phyloP scores from a whole-genome alignment of 2,113 vertebrate genomes.

The Donacobius atricapilla region DNA sequence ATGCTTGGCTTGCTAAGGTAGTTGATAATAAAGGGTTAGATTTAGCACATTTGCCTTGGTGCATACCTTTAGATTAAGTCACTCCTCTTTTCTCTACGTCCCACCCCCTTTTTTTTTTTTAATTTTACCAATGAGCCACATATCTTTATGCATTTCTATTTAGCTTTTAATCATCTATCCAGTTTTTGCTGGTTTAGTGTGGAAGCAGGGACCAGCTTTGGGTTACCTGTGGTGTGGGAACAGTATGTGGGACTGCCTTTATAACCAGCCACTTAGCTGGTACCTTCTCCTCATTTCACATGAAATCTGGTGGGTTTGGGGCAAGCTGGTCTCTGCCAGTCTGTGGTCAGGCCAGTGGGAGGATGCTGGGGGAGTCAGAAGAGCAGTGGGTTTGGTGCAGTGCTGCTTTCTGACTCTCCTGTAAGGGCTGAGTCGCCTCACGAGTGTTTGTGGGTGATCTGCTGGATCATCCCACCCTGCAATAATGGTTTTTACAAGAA shows the following conservation, averaged over 20 bases:
- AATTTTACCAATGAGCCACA: background rate
- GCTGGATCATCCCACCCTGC: background rate
- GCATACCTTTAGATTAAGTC: background rate
- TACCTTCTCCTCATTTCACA: background rate
- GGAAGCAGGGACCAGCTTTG: background rate
- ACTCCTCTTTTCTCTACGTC: background rate
- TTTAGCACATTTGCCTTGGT: background rate
- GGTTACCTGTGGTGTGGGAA: background rate
- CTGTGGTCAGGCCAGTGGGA: background rate
- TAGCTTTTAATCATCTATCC: background rate
- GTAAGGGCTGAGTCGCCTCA: background rate
- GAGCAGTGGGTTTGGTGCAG: background rate
- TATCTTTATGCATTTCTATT: background rate
- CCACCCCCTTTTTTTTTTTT: background rate
- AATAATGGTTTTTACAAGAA: rapidly evolving
- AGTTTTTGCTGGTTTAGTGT: background rate
- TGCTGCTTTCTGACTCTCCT: background rate
- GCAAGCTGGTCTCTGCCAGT: background rate
- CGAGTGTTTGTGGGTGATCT: background rate
- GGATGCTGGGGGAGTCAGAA: background rate
- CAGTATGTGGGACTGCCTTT: background rate
- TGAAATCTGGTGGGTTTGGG: background rate
- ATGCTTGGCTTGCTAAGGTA: background rate
- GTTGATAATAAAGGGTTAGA: background rate
- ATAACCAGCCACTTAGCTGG: background rate